Conservation (phyloP, 2,113 vertebrate genomes). For the Origma solitaria region DNA sequence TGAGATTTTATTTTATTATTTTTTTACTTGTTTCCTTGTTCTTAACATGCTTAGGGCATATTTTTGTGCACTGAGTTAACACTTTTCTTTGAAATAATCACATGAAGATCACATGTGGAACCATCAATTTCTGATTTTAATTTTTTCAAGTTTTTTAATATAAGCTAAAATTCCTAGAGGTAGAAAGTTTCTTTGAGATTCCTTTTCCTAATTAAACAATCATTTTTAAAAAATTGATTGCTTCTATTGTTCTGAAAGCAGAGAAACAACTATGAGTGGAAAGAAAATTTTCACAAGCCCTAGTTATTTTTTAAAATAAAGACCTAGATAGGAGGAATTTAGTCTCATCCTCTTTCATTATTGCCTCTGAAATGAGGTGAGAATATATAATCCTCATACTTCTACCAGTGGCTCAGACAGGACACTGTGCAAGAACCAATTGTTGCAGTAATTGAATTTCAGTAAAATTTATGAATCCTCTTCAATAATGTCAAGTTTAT, state of each 20-base stretch:
- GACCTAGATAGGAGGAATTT: conserved; percentile 4
- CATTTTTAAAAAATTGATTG: background rate
- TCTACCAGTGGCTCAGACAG: background rate
- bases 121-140: background rate
- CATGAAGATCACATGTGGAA: background rate
- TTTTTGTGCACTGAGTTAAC: background rate
- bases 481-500: conserved; percentile 25
- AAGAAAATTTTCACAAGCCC: background rate
- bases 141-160: background rate
- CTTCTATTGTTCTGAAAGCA: background rate
- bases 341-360: conserved; percentile 52
- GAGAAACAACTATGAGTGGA: background rate
- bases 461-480: background rate
- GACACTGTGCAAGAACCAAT: conserved; percentile 12
- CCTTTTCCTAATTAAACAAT: background rate
- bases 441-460: background rate
- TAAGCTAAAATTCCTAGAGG: background rate
- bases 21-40: background rate
- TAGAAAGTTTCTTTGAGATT: background rate
- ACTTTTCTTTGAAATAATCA: background rate
- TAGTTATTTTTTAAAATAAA: conserved; percentile 31
- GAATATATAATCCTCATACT: conserved; percentile 46
- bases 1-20: background rate
- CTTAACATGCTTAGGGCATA: background rate
- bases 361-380: conserved; percentile 54